Evolutionary conservation across 2,113 vertebrate genomes (phyloP), one percentile per base, ranked within the genome.

Genomic region (Guaruba guarouba): DNA sequence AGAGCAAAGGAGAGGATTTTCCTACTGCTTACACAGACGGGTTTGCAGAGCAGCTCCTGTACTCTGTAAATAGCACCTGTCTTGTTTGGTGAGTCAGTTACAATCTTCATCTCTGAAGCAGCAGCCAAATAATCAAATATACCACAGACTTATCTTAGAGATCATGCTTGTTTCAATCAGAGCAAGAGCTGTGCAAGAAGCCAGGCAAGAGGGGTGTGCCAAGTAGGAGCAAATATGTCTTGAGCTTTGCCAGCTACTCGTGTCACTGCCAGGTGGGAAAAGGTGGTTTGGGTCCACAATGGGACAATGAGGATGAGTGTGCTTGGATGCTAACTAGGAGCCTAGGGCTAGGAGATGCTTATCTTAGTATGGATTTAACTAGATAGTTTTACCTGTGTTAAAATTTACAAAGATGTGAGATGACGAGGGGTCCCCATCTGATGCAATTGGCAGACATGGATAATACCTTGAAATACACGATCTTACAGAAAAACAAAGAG

Each of bases 81-180:
- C 54, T 86, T 62, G 6, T 44, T 69, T 44, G 24, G 48, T 52
- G 78, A 89, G 75, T 67, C 88, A 79, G 63, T 68, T 66, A 62
- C 51, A 81, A 80, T 41, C 46, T 89, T 55, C 19, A 59, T 43
- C 78, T 87, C 92, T 82, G 62, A 83, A 93, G 44, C 48, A 86
- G 77, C 52, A 82, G 92, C 33, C 69, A 95, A 89, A 86, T 64
- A 94, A 92, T 76, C 66, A 81, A 84, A 86, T 71, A 62, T 49
- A 88, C 62, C 33, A 23, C 48, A 68, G 61, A 49, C 33, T 73
- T 79, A 44, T 41, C 44, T 82, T 59, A 39, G 49, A 24, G 52
- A 92, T 51, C 37, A 5, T 24, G 23, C 66, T 86, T 64, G 28
- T 49, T 94, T 83, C 88, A 90, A 82, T 93, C 80, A 82, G 64